Evolutionary conservation across 92 coral and sea anemone genomes (phyloP), one percentile per base, ranked within the genome.

Genomic region (Epizoanthus illoricatus): DNA sequence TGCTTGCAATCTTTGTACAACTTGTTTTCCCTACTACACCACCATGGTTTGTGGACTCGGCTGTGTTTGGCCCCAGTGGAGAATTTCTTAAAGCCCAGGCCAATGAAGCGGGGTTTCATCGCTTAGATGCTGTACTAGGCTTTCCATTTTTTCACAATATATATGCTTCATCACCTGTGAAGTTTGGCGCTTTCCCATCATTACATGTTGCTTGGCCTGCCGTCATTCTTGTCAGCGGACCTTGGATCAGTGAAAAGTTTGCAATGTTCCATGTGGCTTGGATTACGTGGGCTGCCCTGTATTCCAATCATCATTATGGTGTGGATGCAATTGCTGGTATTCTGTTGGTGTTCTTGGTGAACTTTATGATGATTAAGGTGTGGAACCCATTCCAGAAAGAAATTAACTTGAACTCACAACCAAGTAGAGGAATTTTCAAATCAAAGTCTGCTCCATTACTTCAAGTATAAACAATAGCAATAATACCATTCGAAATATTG

Each of bases 41-140:
- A 45, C 99, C 99, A n/a, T 97, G 99, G 99, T 97, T 91, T 87
- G 97, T 93, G 65, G 99, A 97, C 90, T 94, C 98, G 62, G 99
- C 93, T 28, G 99, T 97, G 4, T 97, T 93, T 81, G 83, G 95
- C 84, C 97, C 97, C 6, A 79, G 89, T 69, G 99, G 99, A 55
- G 85, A 92, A 23, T 86, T 91, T 67, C 83, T 97, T 23, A 97
- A 97, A 79, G 85, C 97, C 28, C 98, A 88, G 47, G 91, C 95
- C 41, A 97, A 97, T 87, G 99, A 97, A 84, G 99, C 99, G 63
- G 99, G 98, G 49, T 97, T 97, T 83, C 99, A 97, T 81, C 88
- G 99, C 73, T 84, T 97, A 56, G 99, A 97, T 88, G 98, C 97
- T 15, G 82, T 88, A 18, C 92, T 97, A 64, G 99, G 99, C 40